Percentiles rank a stretch among this genome's conserved stretches.
These are phyloP conservation scores for Tipula vernalis DNA, from an alignment of 2,888 invertebrate species.

Conservation along the genomic window DNA sequence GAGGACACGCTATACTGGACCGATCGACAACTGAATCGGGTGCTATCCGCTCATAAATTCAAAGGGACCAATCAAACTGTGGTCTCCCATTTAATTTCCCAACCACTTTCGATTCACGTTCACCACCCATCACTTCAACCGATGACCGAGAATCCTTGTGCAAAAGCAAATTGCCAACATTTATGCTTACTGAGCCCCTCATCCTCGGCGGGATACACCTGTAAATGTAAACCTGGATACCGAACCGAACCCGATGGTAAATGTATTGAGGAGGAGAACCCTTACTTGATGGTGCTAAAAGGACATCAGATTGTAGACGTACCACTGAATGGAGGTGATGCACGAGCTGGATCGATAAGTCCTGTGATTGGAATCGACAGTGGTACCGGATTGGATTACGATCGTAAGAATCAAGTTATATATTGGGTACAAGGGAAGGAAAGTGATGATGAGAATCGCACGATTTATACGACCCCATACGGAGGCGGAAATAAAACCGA, in stretches of 20 bases:
- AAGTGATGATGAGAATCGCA: slow-evolving; percentile 72
- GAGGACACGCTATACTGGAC: slow-evolving; percentile 97
- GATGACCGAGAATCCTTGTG: slow-evolving; percentile 62
- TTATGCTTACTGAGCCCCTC: slow-evolving; percentile 82
- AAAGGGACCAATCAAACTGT: slow-evolving; percentile 85
- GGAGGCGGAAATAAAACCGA: slow-evolving; percentile 74
- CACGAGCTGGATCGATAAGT: slow-evolving; percentile 63
- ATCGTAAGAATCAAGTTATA: slow-evolving; percentile 68
- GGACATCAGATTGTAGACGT: slow-evolving; percentile 83
- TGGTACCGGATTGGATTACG: slow-evolving; percentile 84
- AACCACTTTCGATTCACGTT: slow-evolving; percentile 89
- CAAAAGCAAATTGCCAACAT: slow-evolving; percentile 64
- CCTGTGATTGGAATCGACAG: slow-evolving; percentile 81
- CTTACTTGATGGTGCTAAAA: slow-evolving; percentile 82
- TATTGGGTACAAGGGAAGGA: slow-evolving; percentile 78
- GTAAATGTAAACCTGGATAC: slow-evolving; percentile 86
- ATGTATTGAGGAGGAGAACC: slow-evolving; percentile 72
- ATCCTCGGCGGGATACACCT: slow-evolving; percentile 56
- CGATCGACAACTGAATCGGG: slow-evolving; percentile 82
- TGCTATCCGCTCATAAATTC: slow-evolving; percentile 84
- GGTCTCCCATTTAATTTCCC: slow-evolving; percentile 85
- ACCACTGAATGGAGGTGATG: slow-evolving; percentile 61
- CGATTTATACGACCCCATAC: slow-evolving; percentile 71
- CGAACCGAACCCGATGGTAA: slow-evolving; percentile 51
- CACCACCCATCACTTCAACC: slow-evolving; percentile 93